Evolutionary conservation across 2,113 vertebrate genomes (phyloP).

Genomic region (Gila orcuttii): DNA sequence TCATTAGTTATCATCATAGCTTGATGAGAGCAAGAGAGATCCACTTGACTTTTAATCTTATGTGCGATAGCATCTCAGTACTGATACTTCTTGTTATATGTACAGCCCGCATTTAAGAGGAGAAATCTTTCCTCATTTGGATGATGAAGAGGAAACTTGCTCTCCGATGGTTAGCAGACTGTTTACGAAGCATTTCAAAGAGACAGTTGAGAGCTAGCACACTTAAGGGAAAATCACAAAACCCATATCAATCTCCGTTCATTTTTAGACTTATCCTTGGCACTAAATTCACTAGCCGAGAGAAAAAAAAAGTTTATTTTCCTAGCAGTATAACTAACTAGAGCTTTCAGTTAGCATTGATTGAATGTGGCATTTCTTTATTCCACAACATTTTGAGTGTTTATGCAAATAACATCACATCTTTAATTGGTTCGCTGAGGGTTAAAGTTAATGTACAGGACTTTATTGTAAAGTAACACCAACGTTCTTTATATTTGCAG

Average conservation of each 20-base stretch:
- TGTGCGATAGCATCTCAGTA: conserved; percentile 50
- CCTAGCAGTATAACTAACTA: neutral
- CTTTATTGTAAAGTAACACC: neutral
- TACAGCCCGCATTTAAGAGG: conserved; percentile 41
- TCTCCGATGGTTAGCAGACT: conserved; percentile 45
- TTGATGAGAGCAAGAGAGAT: conserved; percentile 50
- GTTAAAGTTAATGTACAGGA: neutral
- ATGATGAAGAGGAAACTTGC: conserved; percentile 49
- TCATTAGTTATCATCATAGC: conserved; percentile 50
- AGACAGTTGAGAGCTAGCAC: conserved; percentile 56
- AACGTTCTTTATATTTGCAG: neutral
- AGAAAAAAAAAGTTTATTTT: neutral
- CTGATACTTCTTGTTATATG: conserved; percentile 25
- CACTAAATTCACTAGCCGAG: neutral
- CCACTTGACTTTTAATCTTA: conserved; percentile 42
- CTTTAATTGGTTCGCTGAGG: neutral
- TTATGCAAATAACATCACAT: neutral
- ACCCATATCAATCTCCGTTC: conserved; percentile 54
- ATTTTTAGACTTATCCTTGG: conserved; percentile 16
- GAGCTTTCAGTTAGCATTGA: neutral
- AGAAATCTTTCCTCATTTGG: conserved; percentile 50
- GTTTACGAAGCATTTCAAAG: conserved; percentile 56
- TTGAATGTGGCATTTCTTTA: neutral
- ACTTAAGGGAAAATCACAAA: conserved; percentile 49
- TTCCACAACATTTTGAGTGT: neutral